Percentiles rank a stretch among this genome's conserved stretches.
These are phyloP conservation scores for Chunga burmeisteri DNA, from an alignment of 2,113 vertebrate species.

Conservation along the genomic window DNA sequence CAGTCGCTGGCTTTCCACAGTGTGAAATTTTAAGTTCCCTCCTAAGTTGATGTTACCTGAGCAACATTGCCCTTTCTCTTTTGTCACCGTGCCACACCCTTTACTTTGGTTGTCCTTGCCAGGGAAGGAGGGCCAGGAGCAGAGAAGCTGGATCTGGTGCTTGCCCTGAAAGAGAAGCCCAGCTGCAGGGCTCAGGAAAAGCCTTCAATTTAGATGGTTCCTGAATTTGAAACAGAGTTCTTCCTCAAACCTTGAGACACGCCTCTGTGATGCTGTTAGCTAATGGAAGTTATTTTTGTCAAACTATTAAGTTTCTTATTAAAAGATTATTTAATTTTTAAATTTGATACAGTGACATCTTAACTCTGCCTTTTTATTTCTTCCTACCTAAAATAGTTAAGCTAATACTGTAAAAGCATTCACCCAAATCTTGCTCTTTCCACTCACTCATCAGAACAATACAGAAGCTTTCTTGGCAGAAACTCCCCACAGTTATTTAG, in stretches of 20 bases:
- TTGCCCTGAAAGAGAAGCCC: background rate
- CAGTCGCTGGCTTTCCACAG: background rate
- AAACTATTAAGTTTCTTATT: conserved; percentile 12
- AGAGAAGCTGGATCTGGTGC: background rate
- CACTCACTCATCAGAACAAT: background rate
- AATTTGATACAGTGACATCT: background rate
- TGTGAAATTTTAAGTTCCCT: background rate
- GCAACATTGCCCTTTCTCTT: background rate
- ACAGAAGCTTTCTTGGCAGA: background rate
- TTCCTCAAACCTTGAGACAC: background rate
- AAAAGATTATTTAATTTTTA: conserved; percentile 54
- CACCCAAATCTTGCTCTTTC: background rate
- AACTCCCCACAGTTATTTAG: background rate
- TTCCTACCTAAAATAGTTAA: background rate
- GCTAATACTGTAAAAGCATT: background rate
- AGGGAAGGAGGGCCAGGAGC: background rate
- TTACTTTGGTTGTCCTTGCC: background rate
- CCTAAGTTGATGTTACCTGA: background rate
- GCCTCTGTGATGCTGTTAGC: conserved; percentile 14
- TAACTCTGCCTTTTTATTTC: background rate
- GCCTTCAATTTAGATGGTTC: background rate
- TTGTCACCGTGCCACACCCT: background rate
- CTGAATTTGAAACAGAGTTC: background rate
- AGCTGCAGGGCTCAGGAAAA: background rate
- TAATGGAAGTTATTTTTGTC: conserved; percentile 1